Base-by-base conservation (phyloP, 2,113 vertebrate genomes). In the Pithys albifrons region DNA sequence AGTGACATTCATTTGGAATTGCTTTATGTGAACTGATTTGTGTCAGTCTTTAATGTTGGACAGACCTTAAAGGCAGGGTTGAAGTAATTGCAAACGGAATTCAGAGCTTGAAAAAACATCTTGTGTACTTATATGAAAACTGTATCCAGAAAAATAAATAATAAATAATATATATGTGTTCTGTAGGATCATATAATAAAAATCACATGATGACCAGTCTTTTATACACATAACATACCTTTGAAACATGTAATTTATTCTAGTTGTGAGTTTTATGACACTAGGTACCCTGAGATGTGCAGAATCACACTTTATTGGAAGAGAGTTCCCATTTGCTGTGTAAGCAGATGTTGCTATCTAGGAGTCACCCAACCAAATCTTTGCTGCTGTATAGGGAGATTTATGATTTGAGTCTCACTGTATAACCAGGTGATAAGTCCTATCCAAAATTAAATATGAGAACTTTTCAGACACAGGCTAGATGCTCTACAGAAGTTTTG, bases 331-430 rank as follows among this genome's bases (percentile, higher is more conserved):
- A 92, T 97, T 72, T 91, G 77, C 45, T 76, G 62, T 65, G 74
- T 91, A 95, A 95, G 91, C 89, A 97, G 84, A 85, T 93, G 91
- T 66, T 93, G 87, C 70, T 72, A 61, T 78, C 45, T 79, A 49
- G 85, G 39, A 92, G 24, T 71, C 52, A 87, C 45, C 41, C 84
- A 91, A 82, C 49, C 93, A 95, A 75, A 91, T 85, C 58, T 76
- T 72, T 94, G 95, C 89, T 92, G 54, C 75, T 95, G 81, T 93
- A 94, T 72, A 82, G 58, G 28, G 66, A 92, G 84, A 95, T 95
- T 94, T 95, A 94, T 88, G 35, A 82, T 85, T 82, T 78, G 66
- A 82, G 25, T 82, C 59, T 92, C 74, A 82, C 12, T 65, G 54
- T 23, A 95, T 54, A 87, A 73, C 54, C 46, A 94, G 77, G 77